Evolutionary conservation across 2,888 invertebrate genomes (phyloP).

Genomic region (Ctena decussata): DNA sequence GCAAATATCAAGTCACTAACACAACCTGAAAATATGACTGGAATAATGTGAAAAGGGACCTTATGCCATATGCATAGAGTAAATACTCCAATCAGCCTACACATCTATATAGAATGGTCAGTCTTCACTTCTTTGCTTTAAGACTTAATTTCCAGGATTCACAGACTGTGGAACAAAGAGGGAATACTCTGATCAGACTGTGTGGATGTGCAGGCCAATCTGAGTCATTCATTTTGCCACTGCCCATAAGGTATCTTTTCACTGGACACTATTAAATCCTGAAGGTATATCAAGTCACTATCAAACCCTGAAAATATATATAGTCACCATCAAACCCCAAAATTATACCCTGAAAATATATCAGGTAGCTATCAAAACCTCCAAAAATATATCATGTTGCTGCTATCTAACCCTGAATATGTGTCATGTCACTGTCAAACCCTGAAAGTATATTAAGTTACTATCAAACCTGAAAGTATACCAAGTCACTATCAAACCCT

Average conservation of each 20-base stretch:
- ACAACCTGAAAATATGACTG: too few species aligned
- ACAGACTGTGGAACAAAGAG: not conserved
- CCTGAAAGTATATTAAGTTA: slow-evolving; percentile 93
- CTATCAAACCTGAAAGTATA: slow-evolving; percentile 93
- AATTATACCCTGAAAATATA: too few species aligned
- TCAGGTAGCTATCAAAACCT: not conserved
- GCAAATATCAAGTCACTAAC: too few species aligned
- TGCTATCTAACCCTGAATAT: not conserved
- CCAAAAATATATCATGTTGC: not conserved
- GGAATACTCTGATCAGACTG: not conserved
- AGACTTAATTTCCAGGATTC: too few species aligned
- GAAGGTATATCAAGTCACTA: slow-evolving; percentile 93
- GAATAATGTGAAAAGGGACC: too few species aligned
- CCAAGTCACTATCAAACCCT: slow-evolving; percentile 90
- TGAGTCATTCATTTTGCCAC: not conserved
- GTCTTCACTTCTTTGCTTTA: not conserved
- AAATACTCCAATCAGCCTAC: not conserved
- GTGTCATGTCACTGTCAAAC: too few species aligned
- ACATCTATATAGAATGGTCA: not conserved
- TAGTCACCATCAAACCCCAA: too few species aligned
- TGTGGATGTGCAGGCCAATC: not conserved
- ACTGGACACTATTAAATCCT: too few species aligned
- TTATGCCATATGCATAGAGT: too few species aligned
- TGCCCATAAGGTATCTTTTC: not conserved
- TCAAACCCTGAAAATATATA: slow-evolving; percentile 89